These are phyloP conservation scores for Potamilus streckersoni DNA, from an alignment of 1,140 invertebrate species.

Conservation along the genomic window DNA sequence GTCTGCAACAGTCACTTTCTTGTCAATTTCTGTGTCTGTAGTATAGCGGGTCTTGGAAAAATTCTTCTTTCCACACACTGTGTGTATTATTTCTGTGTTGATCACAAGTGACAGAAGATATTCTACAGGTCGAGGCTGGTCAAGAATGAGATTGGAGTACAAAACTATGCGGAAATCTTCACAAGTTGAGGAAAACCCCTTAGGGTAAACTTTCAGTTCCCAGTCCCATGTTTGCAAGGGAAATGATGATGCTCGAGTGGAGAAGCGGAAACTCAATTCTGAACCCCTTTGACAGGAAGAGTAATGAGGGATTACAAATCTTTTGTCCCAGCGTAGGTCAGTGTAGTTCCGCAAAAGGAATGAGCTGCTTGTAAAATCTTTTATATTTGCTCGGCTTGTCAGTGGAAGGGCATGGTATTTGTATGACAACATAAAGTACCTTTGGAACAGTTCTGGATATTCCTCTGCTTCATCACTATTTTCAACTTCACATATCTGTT, in stretches of 20 bases:
- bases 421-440: constrained; percentile 66
- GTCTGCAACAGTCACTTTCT: constrained; percentile 57
- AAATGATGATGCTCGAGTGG: constrained; percentile 65
- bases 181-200: constrained; percentile 52
- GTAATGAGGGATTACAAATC: constrained; percentile 61
- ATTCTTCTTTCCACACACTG: constrained; percentile 66
- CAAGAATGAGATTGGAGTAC: constrained; percentile 65
- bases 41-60: constrained; percentile 68
- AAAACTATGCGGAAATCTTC: constrained; percentile 64
- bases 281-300: constrained; percentile 48
- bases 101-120: constrained; percentile 66
- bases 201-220: constrained; percentile 66
- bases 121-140: constrained; percentile 67
- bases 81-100: constrained; percentile 62
- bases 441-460: constrained; percentile 60
- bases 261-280: constrained; percentile 63
- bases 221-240: constrained; percentile 68
- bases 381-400: constrained; percentile 56
- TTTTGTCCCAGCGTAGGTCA: constrained; percentile 68
- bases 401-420: constrained; percentile 68
- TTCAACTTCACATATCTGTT: constrained; percentile 67
- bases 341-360: constrained; percentile 68
- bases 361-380: constrained; percentile 59
- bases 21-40: constrained; percentile 63
- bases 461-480: constrained; percentile 51